Evolutionary conservation across 1,140 invertebrate species (phyloP).

Genomic region (Neodiprion virginianus): DNA sequence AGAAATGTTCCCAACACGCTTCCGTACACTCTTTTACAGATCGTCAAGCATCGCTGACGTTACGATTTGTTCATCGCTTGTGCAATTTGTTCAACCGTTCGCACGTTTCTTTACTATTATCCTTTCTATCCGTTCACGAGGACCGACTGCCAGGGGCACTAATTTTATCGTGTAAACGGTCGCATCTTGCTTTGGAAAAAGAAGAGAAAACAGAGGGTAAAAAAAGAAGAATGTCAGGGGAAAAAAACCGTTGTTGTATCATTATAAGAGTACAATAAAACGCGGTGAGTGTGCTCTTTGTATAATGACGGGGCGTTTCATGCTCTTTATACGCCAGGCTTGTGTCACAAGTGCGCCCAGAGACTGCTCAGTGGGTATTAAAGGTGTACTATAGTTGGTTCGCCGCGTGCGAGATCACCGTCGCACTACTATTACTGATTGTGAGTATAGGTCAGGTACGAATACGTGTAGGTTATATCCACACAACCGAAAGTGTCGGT

Average conservation of each 20-base stretch:
- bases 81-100: constrained; percentile 10
- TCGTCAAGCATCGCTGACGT: not conserved
- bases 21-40: not conserved
- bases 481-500: not conserved
- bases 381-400: not conserved
- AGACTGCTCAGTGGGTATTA: not conserved
- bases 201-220: not conserved
- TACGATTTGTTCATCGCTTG: not conserved
- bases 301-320: constrained; percentile 59
- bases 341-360: constrained; percentile 31
- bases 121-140: not conserved
- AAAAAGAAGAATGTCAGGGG: not conserved
- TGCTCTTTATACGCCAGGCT: constrained; percentile 45
- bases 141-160: not conserved
- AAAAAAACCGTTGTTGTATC: constrained; percentile 8
- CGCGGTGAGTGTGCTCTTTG: constrained; percentile 60
- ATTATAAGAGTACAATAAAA: constrained; percentile 49
- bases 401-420: not conserved
- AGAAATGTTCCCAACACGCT: constrained; percentile 9
- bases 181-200: not conserved
- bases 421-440: not conserved
- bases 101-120: not conserved
- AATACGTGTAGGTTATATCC: not conserved
- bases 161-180: constrained; percentile 9
- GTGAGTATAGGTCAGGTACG: not conserved